Base-by-base conservation (phyloP, 1,140 invertebrate genomes). In the Diorhabda elongata region DNA sequence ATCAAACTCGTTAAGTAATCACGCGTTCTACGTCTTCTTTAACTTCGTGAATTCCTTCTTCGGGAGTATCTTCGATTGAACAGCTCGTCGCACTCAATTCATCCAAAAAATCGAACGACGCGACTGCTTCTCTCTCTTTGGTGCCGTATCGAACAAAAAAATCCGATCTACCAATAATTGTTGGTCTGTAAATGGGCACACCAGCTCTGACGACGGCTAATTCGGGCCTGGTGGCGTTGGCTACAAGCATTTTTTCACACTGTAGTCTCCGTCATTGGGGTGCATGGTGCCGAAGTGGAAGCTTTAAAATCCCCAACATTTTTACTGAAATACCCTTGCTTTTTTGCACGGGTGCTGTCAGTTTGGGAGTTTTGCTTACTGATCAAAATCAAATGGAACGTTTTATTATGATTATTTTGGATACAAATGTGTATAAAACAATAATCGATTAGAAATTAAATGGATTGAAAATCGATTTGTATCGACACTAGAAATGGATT, bases 81-180 rank as follows among this genome's bases (percentile, higher is more conserved):
- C 81, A 78, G 42, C 79, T 82, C 42, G 83, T 84, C 66, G 85
- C 81, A 4, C 81, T 87, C 70, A 92, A 81, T 70, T 90, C 87
- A 77, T 92, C 87, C 63, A 92, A 84, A 82, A 92, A 92, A 82
- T 92, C 90, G 80, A 92, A 92, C 71, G 87, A 88, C 44, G 90
- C 89, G 62, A 92, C 88, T 42, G 90, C 90, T 79, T 91, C 90
- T 63, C 85, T 83, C 78, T 92, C 90, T 74, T 90, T 88, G 69
- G 90, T 89, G n/a, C 90, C 90, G 81, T 87, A 92, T 69, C 90
- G 85, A 45, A 90, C 87, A 83, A 86, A 92, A 81, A 92, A 90
- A 76, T 90, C 89, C 57, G 87, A 85, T 52, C 90, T 84, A 69
- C 88, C 89, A 73, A 92, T 87, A 78, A 92, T 91, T 71, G 88